Conservation (phyloP, 2,888 invertebrate genomes). For the Drosophila maculinotata region DNA sequence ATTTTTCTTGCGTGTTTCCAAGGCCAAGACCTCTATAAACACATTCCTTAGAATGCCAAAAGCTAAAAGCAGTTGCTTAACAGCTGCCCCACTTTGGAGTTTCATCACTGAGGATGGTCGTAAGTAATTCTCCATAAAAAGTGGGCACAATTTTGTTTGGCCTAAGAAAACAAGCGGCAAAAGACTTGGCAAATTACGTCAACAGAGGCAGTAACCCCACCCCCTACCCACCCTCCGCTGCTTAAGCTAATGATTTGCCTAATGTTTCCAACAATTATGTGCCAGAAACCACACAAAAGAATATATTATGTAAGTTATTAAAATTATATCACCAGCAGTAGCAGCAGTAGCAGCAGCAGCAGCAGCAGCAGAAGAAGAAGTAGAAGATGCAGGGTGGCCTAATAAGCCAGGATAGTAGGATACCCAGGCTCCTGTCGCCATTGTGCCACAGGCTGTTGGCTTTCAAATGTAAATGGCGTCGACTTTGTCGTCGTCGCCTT, state of each 20-base stretch:
- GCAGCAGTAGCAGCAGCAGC: slow-evolving; percentile 7
- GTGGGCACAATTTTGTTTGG: slow-evolving; percentile 45
- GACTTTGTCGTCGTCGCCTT: slow-evolving; percentile 41
- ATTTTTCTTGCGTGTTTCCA: slow-evolving; percentile 24
- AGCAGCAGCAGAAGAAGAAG: background rate
- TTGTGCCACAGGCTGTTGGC: slow-evolving; percentile 66
- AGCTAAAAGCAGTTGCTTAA: slow-evolving; percentile 30
- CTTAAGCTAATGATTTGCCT: slow-evolving; percentile 74
- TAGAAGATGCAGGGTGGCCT: slow-evolving; percentile 26
- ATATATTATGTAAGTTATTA: slow-evolving; percentile 78
- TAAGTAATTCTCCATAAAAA: slow-evolving; percentile 47
- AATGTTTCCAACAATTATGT: slow-evolving; percentile 78
- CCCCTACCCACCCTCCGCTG: background rate
- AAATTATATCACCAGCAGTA: slow-evolving; percentile 75
- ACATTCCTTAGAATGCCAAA: slow-evolving; percentile 19
- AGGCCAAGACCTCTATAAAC: slow-evolving; percentile 30
- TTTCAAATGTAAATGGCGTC: slow-evolving; percentile 77
- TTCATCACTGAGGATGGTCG: slow-evolving; percentile 45
- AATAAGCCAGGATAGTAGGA: slow-evolving; percentile 61
- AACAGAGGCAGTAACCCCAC: slow-evolving; percentile 8
- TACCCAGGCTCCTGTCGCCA: slow-evolving; percentile 31
- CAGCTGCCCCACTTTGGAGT: slow-evolving; percentile 38
- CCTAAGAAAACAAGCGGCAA: slow-evolving; percentile 52
- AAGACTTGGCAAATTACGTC: slow-evolving; percentile 54
- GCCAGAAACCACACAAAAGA: slow-evolving; percentile 70